Base-by-base conservation (phyloP, 2,113 vertebrate genomes). In the Ramphastos sulfuratus region DNA sequence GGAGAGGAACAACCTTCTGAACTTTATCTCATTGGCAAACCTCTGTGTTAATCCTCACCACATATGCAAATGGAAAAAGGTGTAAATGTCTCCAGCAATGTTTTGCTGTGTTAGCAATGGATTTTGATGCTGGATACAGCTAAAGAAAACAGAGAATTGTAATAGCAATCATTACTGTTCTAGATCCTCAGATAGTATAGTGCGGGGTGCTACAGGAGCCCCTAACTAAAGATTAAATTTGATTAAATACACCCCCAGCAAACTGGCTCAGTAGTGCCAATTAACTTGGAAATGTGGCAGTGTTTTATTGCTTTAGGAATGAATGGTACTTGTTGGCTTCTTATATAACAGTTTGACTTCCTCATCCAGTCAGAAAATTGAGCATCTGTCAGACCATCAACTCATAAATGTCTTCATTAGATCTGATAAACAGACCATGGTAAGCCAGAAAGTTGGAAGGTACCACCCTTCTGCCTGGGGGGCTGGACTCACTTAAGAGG, bases 321-420 rank as follows among this genome's bases (percentile, higher is more conserved):
- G 91, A 87, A 67, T 44, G 93, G 96, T 94, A 89, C 93, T 96
- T 91, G 37, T 12, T 59, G 79, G 66, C 30, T 94, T 80, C 92
- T 97, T 95, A 91, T 91, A 65, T 93, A 96, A 96, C 90, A 95
- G 89, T 91, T 96, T 94, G 95, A 93, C 95, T 91, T 96, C 92
- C 92, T 96, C 93, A 46, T 76, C 91, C 31, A 78, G 90, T 96
- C 83, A 96, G 90, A 92, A 94, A 94, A 92, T 52, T 66, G 91
- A 93, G 94, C 84, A 93, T 97, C 96, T 90, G 95, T 96, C 91
- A 92, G 96, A 71, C 87, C 73, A 70, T 93, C 95, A 84, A 92
- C 85, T 92, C 93, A 91, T 93, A 92, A 94, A 95, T 87, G 92
- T 87, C 89, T 33, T 91, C 94, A 94, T 96, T 89, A 97, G 96